These are phyloP conservation scores for Vanessa cardui DNA, from an alignment of 2,888 invertebrate species.

Conservation along the genomic window DNA sequence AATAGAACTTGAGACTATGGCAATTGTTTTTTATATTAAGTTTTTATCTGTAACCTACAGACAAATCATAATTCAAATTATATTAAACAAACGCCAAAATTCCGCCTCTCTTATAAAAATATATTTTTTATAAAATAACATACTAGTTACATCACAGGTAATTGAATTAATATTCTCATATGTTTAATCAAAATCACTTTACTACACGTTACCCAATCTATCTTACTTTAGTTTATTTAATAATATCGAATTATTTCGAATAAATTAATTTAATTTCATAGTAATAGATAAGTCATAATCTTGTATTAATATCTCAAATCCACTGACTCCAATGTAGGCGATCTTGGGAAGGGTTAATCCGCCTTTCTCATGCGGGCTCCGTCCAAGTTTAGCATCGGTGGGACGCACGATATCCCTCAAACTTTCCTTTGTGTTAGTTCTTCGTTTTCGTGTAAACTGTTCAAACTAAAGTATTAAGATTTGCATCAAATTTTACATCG, in stretches of 20 bases:
- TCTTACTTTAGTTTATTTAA: not conserved
- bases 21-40: too few relatives aligned
- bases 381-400: constrained; percentile 18
- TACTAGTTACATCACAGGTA: too few relatives aligned
- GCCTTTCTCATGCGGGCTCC: constrained; percentile 24
- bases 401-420: constrained; percentile 17
- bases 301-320: constrained; percentile 23
- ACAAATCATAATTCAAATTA: too few relatives aligned
- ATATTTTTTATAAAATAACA: too few relatives aligned
- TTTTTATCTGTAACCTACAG: too few relatives aligned
- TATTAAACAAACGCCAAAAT: too few relatives aligned
- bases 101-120: too few relatives aligned
- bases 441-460: constrained; percentile 12
- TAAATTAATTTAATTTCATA: constrained; percentile 16
- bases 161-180: too few relatives aligned
- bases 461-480: constrained; percentile 13
- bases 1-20: too few relatives aligned
- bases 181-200: too few relatives aligned
- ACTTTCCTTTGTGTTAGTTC: constrained; percentile 21
- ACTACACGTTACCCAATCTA: too few relatives aligned
- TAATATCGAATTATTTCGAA: not conserved
- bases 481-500: constrained; percentile 12
- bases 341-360: constrained; percentile 16
- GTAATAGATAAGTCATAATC: constrained; percentile 15
- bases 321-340: constrained; percentile 15